Conservation (phyloP, 1,140 invertebrate species). For the Drosophila simulans region DNA sequence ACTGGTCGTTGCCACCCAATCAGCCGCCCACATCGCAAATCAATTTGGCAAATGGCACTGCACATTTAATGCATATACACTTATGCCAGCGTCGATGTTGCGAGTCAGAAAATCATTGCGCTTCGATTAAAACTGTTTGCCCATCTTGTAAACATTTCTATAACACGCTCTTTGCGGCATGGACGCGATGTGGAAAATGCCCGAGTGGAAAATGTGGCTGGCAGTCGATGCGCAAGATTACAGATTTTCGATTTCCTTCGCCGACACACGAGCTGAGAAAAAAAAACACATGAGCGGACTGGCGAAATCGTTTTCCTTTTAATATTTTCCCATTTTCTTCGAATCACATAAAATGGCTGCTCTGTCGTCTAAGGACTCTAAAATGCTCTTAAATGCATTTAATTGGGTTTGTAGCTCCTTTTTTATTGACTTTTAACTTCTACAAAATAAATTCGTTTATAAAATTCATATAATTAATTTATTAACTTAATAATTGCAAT, state of each 20-base stretch:
- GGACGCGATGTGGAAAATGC: neutral
- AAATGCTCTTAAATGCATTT: neutral
- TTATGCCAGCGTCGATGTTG: neutral
- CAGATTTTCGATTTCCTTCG: conserved; percentile 34
- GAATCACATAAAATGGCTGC: neutral
- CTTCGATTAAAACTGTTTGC: conserved; percentile 35
- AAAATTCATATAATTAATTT: too few relatives aligned
- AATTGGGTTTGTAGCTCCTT: neutral
- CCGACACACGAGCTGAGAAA: neutral
- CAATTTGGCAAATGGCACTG: conserved; percentile 42
- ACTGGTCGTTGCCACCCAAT: neutral
- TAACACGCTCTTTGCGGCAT: conserved; percentile 16
- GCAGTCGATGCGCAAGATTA: conserved; percentile 39
- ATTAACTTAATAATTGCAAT: too few relatives aligned
- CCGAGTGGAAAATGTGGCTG: conserved; percentile 18
- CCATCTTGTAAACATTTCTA: conserved; percentile 40
- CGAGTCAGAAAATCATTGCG: conserved; percentile 29
- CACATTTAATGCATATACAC: neutral
- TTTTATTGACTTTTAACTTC: neutral
- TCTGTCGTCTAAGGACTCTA: neutral
- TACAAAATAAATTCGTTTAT: neutral
- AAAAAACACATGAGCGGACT: conserved; percentile 12
- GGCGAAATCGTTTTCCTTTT: conserved; percentile 10
- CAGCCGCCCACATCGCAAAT: conserved; percentile 21
- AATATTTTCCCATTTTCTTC: conserved; percentile 7